Base-by-base conservation (phyloP, 2,888 invertebrate species). In the Mythimna albipuncta region DNA sequence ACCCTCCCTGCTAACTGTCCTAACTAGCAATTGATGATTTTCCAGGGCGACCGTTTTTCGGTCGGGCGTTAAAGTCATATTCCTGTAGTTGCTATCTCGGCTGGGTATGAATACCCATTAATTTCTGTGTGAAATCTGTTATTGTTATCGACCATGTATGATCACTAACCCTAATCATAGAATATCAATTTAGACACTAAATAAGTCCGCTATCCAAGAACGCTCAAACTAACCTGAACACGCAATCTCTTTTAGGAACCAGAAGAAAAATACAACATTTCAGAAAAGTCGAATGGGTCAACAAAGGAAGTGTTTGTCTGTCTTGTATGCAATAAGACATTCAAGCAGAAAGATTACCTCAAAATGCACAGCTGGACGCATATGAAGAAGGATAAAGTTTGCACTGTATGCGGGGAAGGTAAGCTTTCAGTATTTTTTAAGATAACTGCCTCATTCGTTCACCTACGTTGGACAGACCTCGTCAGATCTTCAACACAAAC, bases 321-420 rank as follows among this genome's bases (percentile, higher is more conserved):
- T 92, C 95, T 97, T 26, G 97, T 98, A 32, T 98, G 98, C 90
- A 96, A 97, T 92, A 98, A 98, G 92, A 97, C 97, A 0, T 98
- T 98, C 92, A 98, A 98, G 89, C 96, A 98, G 86, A 98, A 97
- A 93, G 98, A 98, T 89, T 98, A 98, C 87, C 96, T 98, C 74
- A 98, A 98, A 90, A 96, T 98, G 67, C 98, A 98, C 92, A 97
- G 97, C 86, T 97, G 97, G 81, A 98, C 98, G 75, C 98, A 98
- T 91, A 97, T 97, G 84, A 98, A 98, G 78, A 98, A 98, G 89
- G 98, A 97, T 52, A 98, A 98, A 88, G 96, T 97, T 6, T 98
- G 98, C 90, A 95, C 96, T 13, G 97, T 97, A 86, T 98, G 98
- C 87, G 98, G 97, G 5, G 97, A 97, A 94, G 96, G 97, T 96